Evolutionary conservation across 2,113 vertebrate genomes (phyloP), one percentile per base, ranked within the genome.

Genomic region (Conger conger): DNA sequence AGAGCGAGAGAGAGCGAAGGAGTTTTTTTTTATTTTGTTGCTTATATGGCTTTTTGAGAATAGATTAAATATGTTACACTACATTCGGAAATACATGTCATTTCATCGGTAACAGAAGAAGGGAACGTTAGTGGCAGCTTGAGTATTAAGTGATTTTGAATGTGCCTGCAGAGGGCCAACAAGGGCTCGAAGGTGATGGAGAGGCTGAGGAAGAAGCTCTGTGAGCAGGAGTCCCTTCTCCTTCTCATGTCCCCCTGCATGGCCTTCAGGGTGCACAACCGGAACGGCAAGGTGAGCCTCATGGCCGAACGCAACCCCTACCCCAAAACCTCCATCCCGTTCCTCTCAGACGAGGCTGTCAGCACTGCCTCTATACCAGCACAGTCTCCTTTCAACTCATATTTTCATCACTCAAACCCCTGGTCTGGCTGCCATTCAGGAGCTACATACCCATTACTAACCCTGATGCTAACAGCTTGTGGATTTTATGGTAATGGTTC

Each of bases 161-260:
- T 88, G 79, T 30, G 23, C 83, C 78, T 88, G 1, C 83, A 99
- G 98, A 97, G 94, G 86, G 97, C 97, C 0, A 97, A 97, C 87
- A 99, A 99, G 90, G 97, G 96, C 88, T 94, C 96, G 87, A 97
- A 97, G 54, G 96, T 91, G 80, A 92, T 97, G 0, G 98, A 99
- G 91, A 94, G 98, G 33, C 93, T 99, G 90, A 97, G 93, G 93
- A 99, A 99, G 94, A 99, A 98, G 91, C 93, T 99, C 1, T 96
- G 96, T 0, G 98, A 99, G 80, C 97, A 99, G 89, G 97, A 99
- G 83, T 99, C 97, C 0, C 91, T 99, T 88, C 94, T 99, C 0
- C 94, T 99, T 30, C 94, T 99, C 84, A 97, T 96, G 96, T 99
- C 97, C 0, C 98, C 98, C 50, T 97, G 92, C 92, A 98, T 98